Base-by-base conservation (phyloP, 2,888 invertebrate genomes). In the Lasioglossum villosulum region DNA sequence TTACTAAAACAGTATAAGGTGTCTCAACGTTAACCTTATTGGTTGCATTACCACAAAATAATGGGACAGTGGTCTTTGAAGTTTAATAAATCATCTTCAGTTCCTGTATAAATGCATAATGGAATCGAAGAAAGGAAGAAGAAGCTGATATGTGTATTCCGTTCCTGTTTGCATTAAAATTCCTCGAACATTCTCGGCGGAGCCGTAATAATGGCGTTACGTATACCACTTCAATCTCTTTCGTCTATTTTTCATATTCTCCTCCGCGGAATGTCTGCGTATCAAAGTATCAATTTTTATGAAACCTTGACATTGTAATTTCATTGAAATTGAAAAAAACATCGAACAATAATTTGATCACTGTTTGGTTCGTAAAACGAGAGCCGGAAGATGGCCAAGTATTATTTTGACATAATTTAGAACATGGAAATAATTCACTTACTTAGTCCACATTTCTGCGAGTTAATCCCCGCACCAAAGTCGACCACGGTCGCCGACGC, bases 391-490 rank as follows among this genome's bases (percentile, higher is more conserved):
- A 3, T 2, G 42, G 12, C 14, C 42, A 12, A 42, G 42, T 39
- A 42, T 42, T 42, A 12, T 42, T 42, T 42, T 12, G 42, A 42
- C 3, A 42, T 42, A 3, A 12, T 42, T 42, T 3, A 45, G 14
- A 16, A 30, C 14, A 0, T 19, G 16, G 1, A 16, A 45, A 16
- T 6, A 8, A 23, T 23, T 16, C 34, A 73, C 86, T 81, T 42
- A 81, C 86, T 8, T 56, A 42, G 52, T 56, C 23, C 8, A 10
- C 56, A n/a, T 85, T 27, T n/a, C 5, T 16, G 14, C 56, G 27
- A 42, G 42, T 6, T 45, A 45, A 30, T n/a, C 3, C 19, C 70
- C 27, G 3, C 34, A 6, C 34, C 10, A n/a, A 6, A 10, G 42
- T 19, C n/a, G 37, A 19, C 68, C 72, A 75, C 73, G 34, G 10